Base-by-base conservation (phyloP, 2,888 invertebrate species). In the Drosophila meridionalis region DNA sequence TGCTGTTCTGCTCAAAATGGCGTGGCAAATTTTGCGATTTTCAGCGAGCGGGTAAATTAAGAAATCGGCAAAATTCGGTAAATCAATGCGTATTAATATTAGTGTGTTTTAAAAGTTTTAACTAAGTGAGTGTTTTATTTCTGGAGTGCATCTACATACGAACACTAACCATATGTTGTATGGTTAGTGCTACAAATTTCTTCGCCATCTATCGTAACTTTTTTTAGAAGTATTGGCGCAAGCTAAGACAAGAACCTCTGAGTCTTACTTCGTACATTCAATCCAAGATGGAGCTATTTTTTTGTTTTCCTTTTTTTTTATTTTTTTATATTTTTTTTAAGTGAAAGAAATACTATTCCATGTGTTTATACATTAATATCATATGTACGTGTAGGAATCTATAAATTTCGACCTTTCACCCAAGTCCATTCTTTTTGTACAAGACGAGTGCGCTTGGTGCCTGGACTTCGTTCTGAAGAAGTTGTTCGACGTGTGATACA, bases 1-100 rank as follows among this genome's bases (percentile, higher is more conserved):
- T 20, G 26, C 45, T 62, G 69, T 42, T 40, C 1, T 9, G 14
- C 7, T n/a, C 4, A 50, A 67, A 50, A 50, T 53, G 28, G 55
- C 14, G 34, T n/a, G 1, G 14, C 45, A 20, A 20, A 20, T 20
- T 36, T 36, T 36, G 11, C 3, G 36, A 36, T 0, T 20, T 20
- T 20, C 20, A 20, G 20, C 20, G 20, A 20, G 20, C 20, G 20
- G 20, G 20, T 20, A 20, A 20, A 20, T 20, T 20, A 20, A 20
- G 20, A 20, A 20, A 20, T 20, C 20, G 9, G 0, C 2, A 9
- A 36, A 36, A 36, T 36, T 36, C 11, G 2, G 11, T 11, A 36
- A 36, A 36, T 11, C 9, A 36, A 36, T 36, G 36, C 11, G 11
- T 9, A 36, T 36, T 36, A 36, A 20, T 20, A 20, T 20, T 20